Base-by-base conservation (phyloP, 2,797 vertebrate genomes). In the Knipowitschia caucasica region DNA sequence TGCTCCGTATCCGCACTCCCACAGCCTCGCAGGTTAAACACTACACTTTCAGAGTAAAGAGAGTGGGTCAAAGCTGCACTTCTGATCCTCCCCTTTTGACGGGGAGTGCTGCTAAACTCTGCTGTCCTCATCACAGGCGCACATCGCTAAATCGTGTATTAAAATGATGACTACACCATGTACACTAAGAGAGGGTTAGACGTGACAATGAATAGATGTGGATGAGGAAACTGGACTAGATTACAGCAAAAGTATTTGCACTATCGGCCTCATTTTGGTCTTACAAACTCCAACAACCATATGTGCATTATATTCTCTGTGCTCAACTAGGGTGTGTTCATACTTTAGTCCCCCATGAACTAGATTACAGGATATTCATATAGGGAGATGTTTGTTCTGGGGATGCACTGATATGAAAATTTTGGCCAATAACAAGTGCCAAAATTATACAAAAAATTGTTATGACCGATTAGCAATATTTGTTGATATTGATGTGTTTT, bases 111-210 rank as follows among this genome's bases (percentile, higher is more conserved):
- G 67, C 49, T 59, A 40, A 26, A 29, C 40, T 14, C 59, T 65
- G 42, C 64, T 68, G 50, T 55, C 53, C 67, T 73, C 71, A 65
- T 77, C 64, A 63, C 64, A 71, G 73, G 35, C 14, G 52, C 44
- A 26, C 69, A 69, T n/a, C n/a, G 79, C 80, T 80, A 74, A 70
- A 79, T 77, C 45, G 73, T 76, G 73, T 51, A 77, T 74, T 64
- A 53, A 31, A 59, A 52, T 23, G 20, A n/a, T n/a, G 68, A 67
- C 55, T 61, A 38, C 40, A 53, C 50, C 49, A 1, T 45, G 63
- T 71, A 57, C 49, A 66, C 18, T 39, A 20, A 2, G 43, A 73
- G 58, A 49, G 51, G 55, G 64, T 75, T 64, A 66, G 55, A 62
- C 26, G 21, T 36, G 42, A 49, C 36, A 34, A n/a, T 59, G 57